Evolutionary conservation across 2,888 invertebrate genomes (phyloP), one percentile per base, ranked within the genome.

Genomic region (Drosophila austrosaltans): DNA sequence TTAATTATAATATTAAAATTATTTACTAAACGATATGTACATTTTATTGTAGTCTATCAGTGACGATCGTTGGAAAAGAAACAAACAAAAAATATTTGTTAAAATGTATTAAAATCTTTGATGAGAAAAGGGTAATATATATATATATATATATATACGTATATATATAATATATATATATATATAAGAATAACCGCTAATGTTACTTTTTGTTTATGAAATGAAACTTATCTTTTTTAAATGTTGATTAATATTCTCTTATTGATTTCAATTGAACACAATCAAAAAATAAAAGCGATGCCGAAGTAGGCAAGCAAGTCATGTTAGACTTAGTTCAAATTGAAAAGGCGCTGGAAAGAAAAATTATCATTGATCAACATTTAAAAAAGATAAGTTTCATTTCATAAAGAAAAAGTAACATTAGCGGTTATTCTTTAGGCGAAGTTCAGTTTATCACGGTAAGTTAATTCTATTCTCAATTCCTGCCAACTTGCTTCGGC

Each of bases 101-200:
- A 59, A 72, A 75, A 69, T 81, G 74, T 60, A 69, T 68, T 78
- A 82, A 72, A 83, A 86, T 82, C 75, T 79, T 81, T 88, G 81
- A 81, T 88, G 87, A 88, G 87, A 83, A 82, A 84, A 86, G 81
- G 81, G 83, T 81, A 88, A 86, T 83, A 87, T 66, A 88, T 83
- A 88, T 86, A 83, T 74, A 86, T 80, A 80, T 68, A 77, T 72
- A 82, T 42, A 16, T 16, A 16, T 16, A 16, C 1, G 0, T 16
- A 16, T 16, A 16, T 16, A 16, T 16, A 1, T 0, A 16, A 16
- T 16, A 16, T 16, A 16, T 16, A 16, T 16, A 16, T 16, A 16
- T 16, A 16, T 16, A 16, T 16, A 16, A 16, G 16, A 16, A 16
- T 16, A 16, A 16, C 16, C 16, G 16, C 16, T 16, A 16, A 16